Evolutionary conservation across 2,113 vertebrate species (phyloP), one percentile per base, ranked within the genome.

Genomic region (Canis aureus): DNA sequence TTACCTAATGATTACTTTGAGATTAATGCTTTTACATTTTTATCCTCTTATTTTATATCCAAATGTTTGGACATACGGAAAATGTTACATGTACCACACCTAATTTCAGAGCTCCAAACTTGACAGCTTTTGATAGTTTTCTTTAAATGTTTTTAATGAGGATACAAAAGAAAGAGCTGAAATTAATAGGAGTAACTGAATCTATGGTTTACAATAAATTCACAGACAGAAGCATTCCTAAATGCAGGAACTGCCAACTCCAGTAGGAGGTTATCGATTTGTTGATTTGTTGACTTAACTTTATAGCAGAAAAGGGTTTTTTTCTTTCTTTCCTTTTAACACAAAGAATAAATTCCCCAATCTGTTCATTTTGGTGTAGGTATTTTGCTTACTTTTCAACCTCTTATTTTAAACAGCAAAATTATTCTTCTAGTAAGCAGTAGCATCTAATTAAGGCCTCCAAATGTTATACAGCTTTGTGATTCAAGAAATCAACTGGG

Each of bases 401-500:
- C 64, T 83, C 10, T 16, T 89, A 55, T 87, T 81, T 95, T 86
- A 91, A 97, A 69, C 32, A 93, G 85, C 62, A 92, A 98, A 88
- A 85, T 15, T 43, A 3, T 97, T 89, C 43, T 69, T 97, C 16
- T 35, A 96, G 86, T 85, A 96, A 95, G 55, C 15, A 94, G 27
- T 59, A 92, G 6, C 62, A 94, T 95, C 83, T 97, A 95, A 98
- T 97, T 97, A 97, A 97, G 38, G 69, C 49, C n/a, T 97, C 51
- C 67, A 96, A 95, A 95, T 96, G 29, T 94, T 94, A 76, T 74
- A 94, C 51, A 79, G 60, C 38, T 97, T 96, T 94, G 94, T 94
- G 92, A 95, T 96, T 97, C 69, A 96, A 95, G 86, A 97, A 97
- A 87, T 97, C 97, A 96, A 93, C 94, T 89, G 71, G 66, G 92